Evolutionary conservation across 2,113 vertebrate genomes (phyloP).

Genomic region (Lophotis ruficrista): DNA sequence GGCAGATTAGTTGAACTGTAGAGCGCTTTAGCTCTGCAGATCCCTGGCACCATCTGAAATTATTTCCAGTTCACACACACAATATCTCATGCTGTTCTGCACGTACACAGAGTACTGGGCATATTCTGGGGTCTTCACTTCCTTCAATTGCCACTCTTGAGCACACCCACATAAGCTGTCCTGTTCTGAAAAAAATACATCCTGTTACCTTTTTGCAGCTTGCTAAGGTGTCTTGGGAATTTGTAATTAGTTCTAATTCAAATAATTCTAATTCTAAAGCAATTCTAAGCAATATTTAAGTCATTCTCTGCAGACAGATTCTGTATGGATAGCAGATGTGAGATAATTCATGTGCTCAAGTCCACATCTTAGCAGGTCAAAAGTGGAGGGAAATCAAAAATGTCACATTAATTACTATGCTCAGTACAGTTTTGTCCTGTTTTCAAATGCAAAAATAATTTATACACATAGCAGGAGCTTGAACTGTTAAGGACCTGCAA

Average conservation of each 20-base stretch:
- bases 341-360: conserved; percentile 32
- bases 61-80: conserved; percentile 1
- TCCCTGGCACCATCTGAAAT: background rate
- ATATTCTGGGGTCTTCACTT: background rate
- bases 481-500: background rate
- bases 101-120: background rate
- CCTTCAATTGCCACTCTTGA: background rate
- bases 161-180: background rate
- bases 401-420: conserved; percentile 1
- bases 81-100: background rate
- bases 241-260: conserved; percentile 1
- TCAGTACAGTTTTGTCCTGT: conserved; percentile 44
- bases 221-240: background rate
- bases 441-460: background rate
- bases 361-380: conserved; percentile 43
- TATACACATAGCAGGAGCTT: background rate
- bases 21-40: background rate
- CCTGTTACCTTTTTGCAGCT: background rate
- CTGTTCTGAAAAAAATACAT: background rate
- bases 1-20: conserved; percentile 4
- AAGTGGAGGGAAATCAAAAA: conserved; percentile 37
- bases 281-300: conserved; percentile 5
- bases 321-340: conserved; percentile 7
- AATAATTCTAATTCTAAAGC: conserved; percentile 7
- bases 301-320: conserved; percentile 8